Conservation (phyloP, 2,797 vertebrate genomes). For the Coilia nasus region DNA sequence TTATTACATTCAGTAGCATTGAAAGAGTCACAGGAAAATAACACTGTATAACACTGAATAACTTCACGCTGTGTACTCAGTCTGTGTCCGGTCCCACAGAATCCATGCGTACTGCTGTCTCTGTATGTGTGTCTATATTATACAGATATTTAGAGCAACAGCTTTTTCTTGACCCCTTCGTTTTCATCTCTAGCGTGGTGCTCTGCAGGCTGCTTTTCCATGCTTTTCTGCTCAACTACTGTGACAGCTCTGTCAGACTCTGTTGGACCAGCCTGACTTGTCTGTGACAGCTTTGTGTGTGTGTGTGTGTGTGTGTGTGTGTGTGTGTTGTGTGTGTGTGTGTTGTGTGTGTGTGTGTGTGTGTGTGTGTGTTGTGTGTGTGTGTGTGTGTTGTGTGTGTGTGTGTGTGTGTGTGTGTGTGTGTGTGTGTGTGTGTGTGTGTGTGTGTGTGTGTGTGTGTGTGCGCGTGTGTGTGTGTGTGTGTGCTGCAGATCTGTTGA, state of each 20-base stretch:
- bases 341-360: conserved; percentile 40
- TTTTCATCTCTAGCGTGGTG: neutral
- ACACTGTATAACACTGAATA: too few relatives aligned
- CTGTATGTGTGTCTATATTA: neutral
- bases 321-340: conserved; percentile 33
- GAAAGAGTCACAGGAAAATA: neutral
- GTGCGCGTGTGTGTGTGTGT: conserved; percentile 41
- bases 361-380: conserved; percentile 29
- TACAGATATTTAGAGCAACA: neutral
- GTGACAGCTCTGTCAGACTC: conserved; percentile 7
- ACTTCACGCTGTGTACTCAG: neutral
- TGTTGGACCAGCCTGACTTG: neutral
- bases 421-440: conserved; percentile 9
- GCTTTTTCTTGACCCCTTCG: neutral
- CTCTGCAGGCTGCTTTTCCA: neutral
- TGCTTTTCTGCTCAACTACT: neutral
- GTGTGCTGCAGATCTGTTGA: conserved; percentile 83
- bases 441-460: conserved; percentile 21
- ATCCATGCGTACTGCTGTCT: neutral
- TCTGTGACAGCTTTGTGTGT: conserved; percentile 40
- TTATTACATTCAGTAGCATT: conserved; percentile 5
- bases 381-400: conserved; percentile 46
- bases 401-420: conserved; percentile 40
- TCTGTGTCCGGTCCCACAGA: neutral
- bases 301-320: conserved; percentile 39